Evolutionary conservation across 1,140 invertebrate species (phyloP).

Genomic region (Probaryconus sp.): DNA sequence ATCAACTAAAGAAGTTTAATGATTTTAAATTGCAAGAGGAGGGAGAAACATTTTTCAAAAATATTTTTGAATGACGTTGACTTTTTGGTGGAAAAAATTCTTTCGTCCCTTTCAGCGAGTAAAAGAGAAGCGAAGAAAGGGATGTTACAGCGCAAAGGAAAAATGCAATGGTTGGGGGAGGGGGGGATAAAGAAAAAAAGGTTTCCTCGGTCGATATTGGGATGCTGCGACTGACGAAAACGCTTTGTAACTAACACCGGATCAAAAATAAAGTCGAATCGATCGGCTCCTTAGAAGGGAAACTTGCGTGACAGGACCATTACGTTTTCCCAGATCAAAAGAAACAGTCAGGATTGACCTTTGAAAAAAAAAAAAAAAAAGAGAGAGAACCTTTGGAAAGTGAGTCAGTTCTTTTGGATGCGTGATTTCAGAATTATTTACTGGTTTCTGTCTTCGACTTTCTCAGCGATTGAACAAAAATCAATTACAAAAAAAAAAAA

Average conservation of each 20-base stretch:
- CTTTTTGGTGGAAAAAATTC: conserved; percentile 20
- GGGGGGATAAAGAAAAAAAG: conserved; percentile 19
- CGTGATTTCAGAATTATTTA: too few relatives aligned
- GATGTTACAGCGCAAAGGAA: too few relatives aligned
- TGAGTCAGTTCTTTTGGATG: background rate
- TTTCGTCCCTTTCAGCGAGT: conserved; percentile 6
- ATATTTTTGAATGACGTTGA: too few relatives aligned
- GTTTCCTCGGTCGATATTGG: conserved; percentile 33
- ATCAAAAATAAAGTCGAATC: conserved; percentile 39
- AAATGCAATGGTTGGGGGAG: too few relatives aligned
- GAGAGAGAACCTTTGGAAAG: too few relatives aligned
- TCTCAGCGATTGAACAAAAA: too few relatives aligned
- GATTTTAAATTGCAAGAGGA: too few relatives aligned
- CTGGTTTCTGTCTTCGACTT: too few relatives aligned
- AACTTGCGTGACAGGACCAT: conserved; percentile 15
- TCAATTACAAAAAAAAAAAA: too few relatives aligned
- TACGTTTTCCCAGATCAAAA: conserved; percentile 17
- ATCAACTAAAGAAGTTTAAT: conserved; percentile 39
- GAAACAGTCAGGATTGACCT: conserved; percentile 17
- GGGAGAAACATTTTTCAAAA: too few relatives aligned
- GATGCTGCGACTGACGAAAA: conserved; percentile 40
- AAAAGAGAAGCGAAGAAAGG: conserved; percentile 4
- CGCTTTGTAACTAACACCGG: conserved; percentile 35
- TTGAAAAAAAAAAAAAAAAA: background rate
- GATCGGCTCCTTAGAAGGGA: conserved; percentile 21